Evolutionary conservation across 2,888 invertebrate genomes (phyloP).

Genomic region (Terebella lapidaria): DNA sequence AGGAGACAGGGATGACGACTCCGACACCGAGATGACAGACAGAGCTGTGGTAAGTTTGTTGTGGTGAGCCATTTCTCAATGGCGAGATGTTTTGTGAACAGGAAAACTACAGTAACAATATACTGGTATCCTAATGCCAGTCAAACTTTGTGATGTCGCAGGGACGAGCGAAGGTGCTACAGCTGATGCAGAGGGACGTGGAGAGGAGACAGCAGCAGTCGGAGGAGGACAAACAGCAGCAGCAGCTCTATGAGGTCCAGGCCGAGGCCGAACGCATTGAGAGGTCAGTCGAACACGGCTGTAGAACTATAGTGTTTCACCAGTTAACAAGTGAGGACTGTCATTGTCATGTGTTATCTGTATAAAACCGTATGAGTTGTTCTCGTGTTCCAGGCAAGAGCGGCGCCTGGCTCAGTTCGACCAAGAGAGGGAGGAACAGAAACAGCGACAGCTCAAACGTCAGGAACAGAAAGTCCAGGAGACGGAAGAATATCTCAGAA

Average conservation of each 20-base stretch:
- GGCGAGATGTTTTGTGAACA: neutral
- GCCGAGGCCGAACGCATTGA: constrained; percentile 38
- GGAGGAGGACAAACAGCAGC: constrained; percentile 38
- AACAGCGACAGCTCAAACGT: constrained; percentile 32
- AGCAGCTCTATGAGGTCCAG: constrained; percentile 34
- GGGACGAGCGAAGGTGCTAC: constrained; percentile 49
- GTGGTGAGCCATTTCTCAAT: no score
- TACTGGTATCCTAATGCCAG: no score
- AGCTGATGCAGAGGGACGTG: constrained; percentile 53
- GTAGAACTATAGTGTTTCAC: neutral
- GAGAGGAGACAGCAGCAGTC: constrained; percentile 49
- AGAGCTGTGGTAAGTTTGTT: constrained; percentile 30
- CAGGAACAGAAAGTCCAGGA: constrained; percentile 55
- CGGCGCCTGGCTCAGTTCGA: constrained; percentile 37
- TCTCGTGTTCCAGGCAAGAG: constrained; percentile 9
- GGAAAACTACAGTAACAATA: neutral
- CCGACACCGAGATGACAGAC: constrained; percentile 33
- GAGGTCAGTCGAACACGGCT: constrained; percentile 27
- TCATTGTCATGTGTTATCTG: neutral
- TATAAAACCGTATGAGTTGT: neutral
- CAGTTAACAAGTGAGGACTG: neutral
- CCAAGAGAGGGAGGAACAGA: constrained; percentile 40
- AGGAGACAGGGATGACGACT: constrained; percentile 64
- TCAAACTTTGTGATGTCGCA: no score
- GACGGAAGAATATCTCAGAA: constrained; percentile 60